Conservation (phyloP, 2,888 invertebrate species). For the Plagodis pulveraria region DNA sequence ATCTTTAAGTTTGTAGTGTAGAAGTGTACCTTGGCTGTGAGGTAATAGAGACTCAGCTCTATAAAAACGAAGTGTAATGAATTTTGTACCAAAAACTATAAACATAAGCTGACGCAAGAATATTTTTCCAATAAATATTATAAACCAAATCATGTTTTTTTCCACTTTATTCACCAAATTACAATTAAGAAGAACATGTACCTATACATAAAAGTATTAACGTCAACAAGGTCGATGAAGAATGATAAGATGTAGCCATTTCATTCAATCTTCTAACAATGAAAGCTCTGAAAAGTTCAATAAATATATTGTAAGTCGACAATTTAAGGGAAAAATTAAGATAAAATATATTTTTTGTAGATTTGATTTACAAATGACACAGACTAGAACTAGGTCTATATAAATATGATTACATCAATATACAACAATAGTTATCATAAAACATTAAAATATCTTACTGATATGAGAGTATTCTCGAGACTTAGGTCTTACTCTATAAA, state of each 20-base stretch:
- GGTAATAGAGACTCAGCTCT: slow-evolving; percentile 56
- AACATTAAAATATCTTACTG: slow-evolving; percentile 46
- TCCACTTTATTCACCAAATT: slow-evolving; percentile 30
- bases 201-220: too few relatives aligned
- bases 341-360: too few relatives aligned
- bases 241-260: too few relatives aligned
- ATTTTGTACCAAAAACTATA: slow-evolving; percentile 61
- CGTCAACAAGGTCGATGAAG: too few relatives aligned
- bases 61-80: slow-evolving; percentile 47
- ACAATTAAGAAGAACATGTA: slow-evolving; percentile 26
- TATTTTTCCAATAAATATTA: slow-evolving; percentile 55
- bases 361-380: slow-evolving; percentile 27
- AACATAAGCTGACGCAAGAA: slow-evolving; percentile 46
- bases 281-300: too few relatives aligned
- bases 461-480: slow-evolving; percentile 37
- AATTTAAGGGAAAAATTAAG: too few relatives aligned
- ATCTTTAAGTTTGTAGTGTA: slow-evolving; percentile 38
- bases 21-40: slow-evolving; percentile 70
- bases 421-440: slow-evolving; percentile 34
- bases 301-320: too few relatives aligned
- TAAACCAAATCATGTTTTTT: slow-evolving; percentile 31
- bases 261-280: too few relatives aligned
- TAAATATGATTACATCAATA: slow-evolving; percentile 49
- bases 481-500: slow-evolving; percentile 17
- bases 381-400: slow-evolving; percentile 52